Base-by-base conservation (phyloP, 1,140 invertebrate genomes). In the Pseudomyrmex pallidus region DNA sequence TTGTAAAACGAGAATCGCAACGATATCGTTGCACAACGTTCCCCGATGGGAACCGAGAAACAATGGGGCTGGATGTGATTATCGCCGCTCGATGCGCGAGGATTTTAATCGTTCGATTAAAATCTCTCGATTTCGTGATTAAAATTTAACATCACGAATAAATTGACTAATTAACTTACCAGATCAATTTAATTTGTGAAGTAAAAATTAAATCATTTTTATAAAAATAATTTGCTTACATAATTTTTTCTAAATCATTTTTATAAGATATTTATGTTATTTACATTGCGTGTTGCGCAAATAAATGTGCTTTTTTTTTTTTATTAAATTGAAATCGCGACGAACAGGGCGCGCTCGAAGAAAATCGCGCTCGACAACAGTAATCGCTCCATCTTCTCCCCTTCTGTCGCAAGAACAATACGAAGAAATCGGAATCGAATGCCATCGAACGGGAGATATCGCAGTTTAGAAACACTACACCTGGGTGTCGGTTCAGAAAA, bases 21-120 rank as follows among this genome's bases (percentile, higher is more conserved):
- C 12, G 48, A 20, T 66, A 67, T 66, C 74, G 13, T 76, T 48
- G 59, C 12, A 3, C 25, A 13, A 67, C 67, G 67, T 77, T 77
- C 5, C 35, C 35, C 25, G 25, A 20, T 67, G 62, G 17, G 12
- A 66, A 1, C 1, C 10, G 1, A 17, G 12, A 3, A 67, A 76
- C 74, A 76, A 76, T 52, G 20, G 20, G n/a, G n/a, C 5, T 13
- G 50, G 50, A 13, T 52, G 13, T 13, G 74, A 77, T 66, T 77
- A 77, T 67, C 50, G 50, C 62, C 13, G 56, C 17, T 57, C 48
- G 25, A 25, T 44, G 61, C 20, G 12, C 17, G 25, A 78, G 1
- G 4, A 44, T 22, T 77, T 66, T 20, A 46, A 52, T 64, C 20
- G 15, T 22, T 63, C 9, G 62, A 56, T 5, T 77, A 54, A 15